Conservation (phyloP, 1,140 invertebrate species). For the Triops longicaudatus region DNA sequence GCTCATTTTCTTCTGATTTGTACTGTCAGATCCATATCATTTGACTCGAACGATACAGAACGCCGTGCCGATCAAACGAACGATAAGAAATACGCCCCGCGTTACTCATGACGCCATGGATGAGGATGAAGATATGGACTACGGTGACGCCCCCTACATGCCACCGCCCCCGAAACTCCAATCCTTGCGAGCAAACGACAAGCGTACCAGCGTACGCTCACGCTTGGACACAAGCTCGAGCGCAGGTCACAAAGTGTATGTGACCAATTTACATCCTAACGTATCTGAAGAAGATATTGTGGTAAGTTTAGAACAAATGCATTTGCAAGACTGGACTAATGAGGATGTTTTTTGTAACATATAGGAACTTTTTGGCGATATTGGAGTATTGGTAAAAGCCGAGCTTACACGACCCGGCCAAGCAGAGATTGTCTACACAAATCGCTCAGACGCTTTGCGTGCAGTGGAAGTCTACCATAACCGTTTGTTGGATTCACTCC, state of each 20-base stretch:
- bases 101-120: neutral
- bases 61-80: neutral
- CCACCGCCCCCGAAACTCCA: slow-evolving; percentile 16
- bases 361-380: slow-evolving; percentile 83
- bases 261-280: slow-evolving; percentile 74
- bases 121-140: slow-evolving; percentile 7
- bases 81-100: neutral
- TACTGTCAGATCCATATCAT: neutral
- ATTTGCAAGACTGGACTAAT: no score
- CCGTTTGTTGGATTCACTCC: slow-evolving; percentile 73
- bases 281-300: slow-evolving; percentile 83
- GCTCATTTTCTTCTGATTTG: neutral
- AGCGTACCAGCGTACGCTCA: slow-evolving; percentile 29
- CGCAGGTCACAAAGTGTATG: slow-evolving; percentile 43
- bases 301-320: slow-evolving; percentile 45
- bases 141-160: neutral
- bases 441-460: slow-evolving; percentile 69
- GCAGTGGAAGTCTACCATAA: slow-evolving; percentile 88
- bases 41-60: neutral
- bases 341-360: slow-evolving; percentile 22
- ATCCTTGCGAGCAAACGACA: neutral
- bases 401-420: slow-evolving; percentile 72
- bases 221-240: slow-evolving; percentile 34
- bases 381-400: slow-evolving; percentile 73
- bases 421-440: slow-evolving; percentile 82